These are phyloP conservation scores for Mystacides longicornis DNA, from an alignment of 2,888 invertebrate genomes.

Conservation along the genomic window DNA sequence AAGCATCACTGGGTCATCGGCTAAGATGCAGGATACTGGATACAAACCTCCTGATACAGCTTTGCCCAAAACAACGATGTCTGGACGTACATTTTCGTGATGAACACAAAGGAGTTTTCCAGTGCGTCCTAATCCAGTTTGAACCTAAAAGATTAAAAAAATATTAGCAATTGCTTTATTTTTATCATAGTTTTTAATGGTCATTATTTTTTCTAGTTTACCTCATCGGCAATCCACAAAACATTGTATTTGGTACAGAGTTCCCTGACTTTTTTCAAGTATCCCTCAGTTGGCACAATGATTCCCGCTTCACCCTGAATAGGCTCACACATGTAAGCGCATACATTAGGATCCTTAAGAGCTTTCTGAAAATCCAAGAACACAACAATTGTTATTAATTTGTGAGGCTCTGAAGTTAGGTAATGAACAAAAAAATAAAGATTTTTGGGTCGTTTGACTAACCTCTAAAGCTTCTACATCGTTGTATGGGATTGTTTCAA, in stretches of 20 bases:
- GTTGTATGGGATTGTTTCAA: conserved; percentile 66
- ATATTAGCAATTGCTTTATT: background rate
- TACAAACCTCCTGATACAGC: conserved; percentile 74
- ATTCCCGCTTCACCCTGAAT: conserved; percentile 85
- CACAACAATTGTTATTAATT: background rate
- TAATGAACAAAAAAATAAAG: background rate
- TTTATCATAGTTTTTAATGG: background rate
- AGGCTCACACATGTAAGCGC: conserved; percentile 81
- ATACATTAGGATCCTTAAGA: conserved; percentile 58
- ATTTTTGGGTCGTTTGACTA: background rate
- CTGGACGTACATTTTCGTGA: conserved; percentile 67
- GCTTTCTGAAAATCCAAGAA: conserved; percentile 36
- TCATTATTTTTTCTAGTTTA: conserved; percentile 31
- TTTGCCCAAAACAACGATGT: conserved; percentile 72
- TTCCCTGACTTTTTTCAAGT: conserved; percentile 60
- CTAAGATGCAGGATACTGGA: conserved; percentile 51
- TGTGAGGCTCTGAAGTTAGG: background rate
- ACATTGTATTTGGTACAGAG: conserved; percentile 73
- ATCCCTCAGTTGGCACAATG: conserved; percentile 64
- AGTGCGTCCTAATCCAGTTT: conserved; percentile 73
- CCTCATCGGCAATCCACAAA: conserved; percentile 77
- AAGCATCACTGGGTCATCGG: conserved; percentile 22
- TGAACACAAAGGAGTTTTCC: conserved; percentile 67
- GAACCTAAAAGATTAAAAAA: conserved; percentile 31
- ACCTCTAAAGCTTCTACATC: conserved; percentile 64